These are phyloP conservation scores for Athalia circularis DNA, from an alignment of 2,888 invertebrate species.

Conservation along the genomic window DNA sequence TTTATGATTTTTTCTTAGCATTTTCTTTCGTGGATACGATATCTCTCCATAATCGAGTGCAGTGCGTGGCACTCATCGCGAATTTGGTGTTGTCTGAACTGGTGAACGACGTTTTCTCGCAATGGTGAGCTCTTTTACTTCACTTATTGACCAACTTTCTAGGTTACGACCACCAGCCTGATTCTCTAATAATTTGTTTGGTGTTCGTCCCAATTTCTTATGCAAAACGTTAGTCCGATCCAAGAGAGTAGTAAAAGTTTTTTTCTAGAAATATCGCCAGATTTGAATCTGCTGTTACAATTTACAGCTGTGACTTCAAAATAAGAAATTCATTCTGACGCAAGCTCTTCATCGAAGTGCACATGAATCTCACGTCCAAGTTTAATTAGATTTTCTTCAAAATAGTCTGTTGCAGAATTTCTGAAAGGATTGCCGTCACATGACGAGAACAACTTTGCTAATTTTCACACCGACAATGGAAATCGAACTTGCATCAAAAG, in stretches of 20 bases:
- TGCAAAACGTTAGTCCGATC: no score
- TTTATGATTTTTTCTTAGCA: slow-evolving; percentile 37
- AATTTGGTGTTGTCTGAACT: slow-evolving; percentile 25
- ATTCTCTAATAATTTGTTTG: neutral
- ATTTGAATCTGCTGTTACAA: no score
- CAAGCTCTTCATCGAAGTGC: no score
- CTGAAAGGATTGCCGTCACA: slow-evolving; percentile 93
- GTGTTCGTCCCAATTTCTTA: no score
- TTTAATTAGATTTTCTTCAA: slow-evolving; percentile 58
- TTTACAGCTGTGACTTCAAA: no score
- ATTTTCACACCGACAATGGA: slow-evolving; percentile 91
- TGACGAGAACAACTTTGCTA: slow-evolving; percentile 92
- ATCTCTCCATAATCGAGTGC: neutral
- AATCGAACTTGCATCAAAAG: slow-evolving; percentile 88
- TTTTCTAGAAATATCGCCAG: no score
- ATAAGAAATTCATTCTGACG: no score
- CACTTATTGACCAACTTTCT: slow-evolving; percentile 35
- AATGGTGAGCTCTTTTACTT: slow-evolving; percentile 26
- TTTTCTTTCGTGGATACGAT: slow-evolving; percentile 19
- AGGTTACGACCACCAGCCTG: slow-evolving; percentile 21
- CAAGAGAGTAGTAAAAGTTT: no score
- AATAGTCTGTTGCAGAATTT: slow-evolving; percentile 91
- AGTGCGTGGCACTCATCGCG: neutral
- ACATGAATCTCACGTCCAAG: no score
- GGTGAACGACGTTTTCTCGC: neutral